A percentile compares a stretch with the other conserved stretches of the same genome.
Conservation (phyloP, 2,888 invertebrate genomes). For the Pachliopta kotzebuea region DNA sequence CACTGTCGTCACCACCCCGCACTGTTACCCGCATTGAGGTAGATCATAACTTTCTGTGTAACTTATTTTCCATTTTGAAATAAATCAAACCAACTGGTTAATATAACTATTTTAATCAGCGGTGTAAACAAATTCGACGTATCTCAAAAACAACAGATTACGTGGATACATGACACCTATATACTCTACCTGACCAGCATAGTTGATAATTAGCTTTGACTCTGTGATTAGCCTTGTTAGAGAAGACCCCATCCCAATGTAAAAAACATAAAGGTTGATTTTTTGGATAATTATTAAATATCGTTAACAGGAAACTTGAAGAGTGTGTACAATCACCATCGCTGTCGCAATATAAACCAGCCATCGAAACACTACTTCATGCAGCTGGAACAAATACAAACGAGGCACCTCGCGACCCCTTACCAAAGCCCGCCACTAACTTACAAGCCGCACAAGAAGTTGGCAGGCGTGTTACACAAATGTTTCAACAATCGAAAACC, state of each 20-base stretch:
- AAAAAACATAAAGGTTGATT: too few relatives aligned
- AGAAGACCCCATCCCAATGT: too few relatives aligned
- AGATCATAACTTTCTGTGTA: conserved; percentile 6
- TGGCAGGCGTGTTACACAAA: conserved; percentile 69
- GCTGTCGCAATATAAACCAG: conserved; percentile 58
- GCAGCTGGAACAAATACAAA: conserved; percentile 43
- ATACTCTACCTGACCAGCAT: background rate
- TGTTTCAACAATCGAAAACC: conserved; percentile 71
- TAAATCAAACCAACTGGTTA: too few relatives aligned
- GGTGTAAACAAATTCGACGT: too few relatives aligned
- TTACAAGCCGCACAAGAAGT: conserved; percentile 68
- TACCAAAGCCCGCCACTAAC: conserved; percentile 49
- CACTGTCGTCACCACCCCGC: conserved; percentile 59
- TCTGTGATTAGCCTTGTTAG: background rate
- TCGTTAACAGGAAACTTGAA: conserved; percentile 60
- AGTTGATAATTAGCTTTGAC: background rate
- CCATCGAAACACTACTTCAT: conserved; percentile 66
- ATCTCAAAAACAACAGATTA: too few relatives aligned
- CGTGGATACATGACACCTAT: too few relatives aligned
- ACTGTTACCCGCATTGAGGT: conserved; percentile 64
- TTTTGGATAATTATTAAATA: background rate
- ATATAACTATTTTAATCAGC: too few relatives aligned
- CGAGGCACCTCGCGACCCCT: conserved; percentile 36
- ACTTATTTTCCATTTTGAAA: background rate
- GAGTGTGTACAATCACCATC: conserved; percentile 60